Conservation (phyloP, 2,113 vertebrate species). For the Macroglossus sobrinus region DNA sequence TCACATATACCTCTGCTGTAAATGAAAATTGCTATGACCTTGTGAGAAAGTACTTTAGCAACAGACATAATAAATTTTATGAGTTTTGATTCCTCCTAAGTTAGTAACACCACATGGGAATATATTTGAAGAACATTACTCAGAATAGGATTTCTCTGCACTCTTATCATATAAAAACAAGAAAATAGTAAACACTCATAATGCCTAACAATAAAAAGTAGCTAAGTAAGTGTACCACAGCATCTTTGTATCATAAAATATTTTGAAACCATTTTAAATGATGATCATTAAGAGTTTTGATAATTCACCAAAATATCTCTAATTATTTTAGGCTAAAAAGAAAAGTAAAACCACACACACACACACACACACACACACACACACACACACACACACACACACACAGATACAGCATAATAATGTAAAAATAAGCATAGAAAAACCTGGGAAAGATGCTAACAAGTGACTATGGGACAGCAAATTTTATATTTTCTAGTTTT, state of each 20-base stretch:
- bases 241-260: not conserved
- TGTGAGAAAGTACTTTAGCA: conserved; percentile 5
- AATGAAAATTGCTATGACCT: not conserved
- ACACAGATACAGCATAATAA: not conserved
- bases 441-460: not conserved
- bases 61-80: not conserved
- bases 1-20: not conserved
- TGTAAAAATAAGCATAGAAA: not conserved
- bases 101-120: not conserved
- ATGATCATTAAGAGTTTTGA: not conserved
- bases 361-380: too few relatives aligned
- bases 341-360: not conserved
- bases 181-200: not conserved
- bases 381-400: too few relatives aligned
- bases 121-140: not conserved
- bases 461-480: not conserved
- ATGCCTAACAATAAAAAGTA: not conserved
- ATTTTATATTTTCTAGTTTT: conserved; percentile 1
- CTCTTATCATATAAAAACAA: conserved; percentile 6
- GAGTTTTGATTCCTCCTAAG: not conserved
- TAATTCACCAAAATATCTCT: not conserved
- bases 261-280: conserved; percentile 24
- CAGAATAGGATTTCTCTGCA: not conserved
- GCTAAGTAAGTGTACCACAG: not conserved
- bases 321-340: not conserved